phyloP scores from a whole-genome alignment of 2,797 vertebrate species.

The Microcaecilia unicolor region DNA sequence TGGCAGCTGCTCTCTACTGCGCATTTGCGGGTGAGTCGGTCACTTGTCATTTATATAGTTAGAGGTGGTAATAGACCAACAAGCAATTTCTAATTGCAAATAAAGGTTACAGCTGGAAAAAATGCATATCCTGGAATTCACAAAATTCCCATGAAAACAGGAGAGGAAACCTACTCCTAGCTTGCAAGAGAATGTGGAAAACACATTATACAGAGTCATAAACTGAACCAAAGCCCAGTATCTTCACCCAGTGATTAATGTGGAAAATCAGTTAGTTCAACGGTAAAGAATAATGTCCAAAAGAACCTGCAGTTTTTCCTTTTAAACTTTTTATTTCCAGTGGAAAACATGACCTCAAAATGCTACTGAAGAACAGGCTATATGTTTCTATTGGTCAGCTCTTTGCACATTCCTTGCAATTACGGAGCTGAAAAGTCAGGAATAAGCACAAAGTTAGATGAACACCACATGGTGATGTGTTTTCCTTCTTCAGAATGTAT shows the following conservation, averaged over 20 bases:
- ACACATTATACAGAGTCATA: constrained; percentile 54
- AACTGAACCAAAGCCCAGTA: constrained; percentile 55
- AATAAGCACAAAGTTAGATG: no score
- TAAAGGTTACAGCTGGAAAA: constrained; percentile 56
- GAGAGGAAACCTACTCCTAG: constrained; percentile 43
- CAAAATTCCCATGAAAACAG: constrained; percentile 52
- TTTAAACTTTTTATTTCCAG: constrained; percentile 29
- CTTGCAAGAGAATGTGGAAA: constrained; percentile 49
- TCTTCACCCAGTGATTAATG: constrained; percentile 54
- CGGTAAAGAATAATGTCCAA: constrained; percentile 38
- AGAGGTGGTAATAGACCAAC: constrained; percentile 48
- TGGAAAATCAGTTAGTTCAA: constrained; percentile 56
- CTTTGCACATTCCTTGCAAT: not conserved
- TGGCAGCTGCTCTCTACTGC: no score
- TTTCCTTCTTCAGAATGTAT: no score
- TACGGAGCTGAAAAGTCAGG: constrained; percentile 5
- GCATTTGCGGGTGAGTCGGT: no score
- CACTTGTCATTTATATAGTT: no score
- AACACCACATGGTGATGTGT: no score
- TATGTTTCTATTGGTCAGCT: not conserved
- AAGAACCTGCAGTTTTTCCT: constrained; percentile 28
- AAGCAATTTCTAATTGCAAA: constrained; percentile 44
- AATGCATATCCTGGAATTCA: constrained; percentile 52
- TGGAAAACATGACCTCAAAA: constrained; percentile 21
- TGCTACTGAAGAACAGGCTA: not conserved